phyloP scores from a whole-genome alignment of 2,797 vertebrate species.

The Numenius phaeopus region DNA sequence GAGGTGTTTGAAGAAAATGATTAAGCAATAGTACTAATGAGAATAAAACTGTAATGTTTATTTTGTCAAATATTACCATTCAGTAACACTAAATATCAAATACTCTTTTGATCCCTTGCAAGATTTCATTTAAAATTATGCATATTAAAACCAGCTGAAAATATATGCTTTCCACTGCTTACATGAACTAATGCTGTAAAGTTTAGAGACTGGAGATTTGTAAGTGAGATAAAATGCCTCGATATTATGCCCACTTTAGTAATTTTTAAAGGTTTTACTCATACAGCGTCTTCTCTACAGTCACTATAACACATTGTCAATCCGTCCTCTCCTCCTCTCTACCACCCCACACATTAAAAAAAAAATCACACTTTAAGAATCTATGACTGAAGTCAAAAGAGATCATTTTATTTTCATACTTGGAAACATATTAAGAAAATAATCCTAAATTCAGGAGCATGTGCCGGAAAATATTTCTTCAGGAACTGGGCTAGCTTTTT shows the following conservation, averaged over 20 bases:
- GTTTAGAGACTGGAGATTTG: background rate
- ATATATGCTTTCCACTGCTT: background rate
- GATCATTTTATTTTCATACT: background rate
- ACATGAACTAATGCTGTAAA: background rate
- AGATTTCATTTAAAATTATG: background rate
- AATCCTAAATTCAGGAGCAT: background rate
- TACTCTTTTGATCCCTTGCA: background rate
- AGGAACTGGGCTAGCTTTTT: background rate
- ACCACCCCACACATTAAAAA: background rate
- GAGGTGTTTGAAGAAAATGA: background rate
- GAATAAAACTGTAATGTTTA: background rate
- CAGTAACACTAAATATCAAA: background rate
- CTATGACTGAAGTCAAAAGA: background rate
- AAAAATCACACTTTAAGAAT: background rate
- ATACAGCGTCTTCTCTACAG: background rate
- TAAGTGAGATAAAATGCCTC: background rate
- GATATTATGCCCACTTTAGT: background rate
- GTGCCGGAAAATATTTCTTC: background rate
- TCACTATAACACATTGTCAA: background rate
- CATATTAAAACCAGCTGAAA: background rate
- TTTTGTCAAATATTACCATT: background rate
- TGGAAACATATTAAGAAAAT: background rate
- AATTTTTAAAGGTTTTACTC: conserved; percentile 1
- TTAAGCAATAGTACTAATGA: background rate
- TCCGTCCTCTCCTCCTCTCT: background rate